Evolutionary conservation across 2,113 vertebrate genomes (phyloP), one percentile per base, ranked within the genome.

Genomic region (Thryonomys swinderianus): DNA sequence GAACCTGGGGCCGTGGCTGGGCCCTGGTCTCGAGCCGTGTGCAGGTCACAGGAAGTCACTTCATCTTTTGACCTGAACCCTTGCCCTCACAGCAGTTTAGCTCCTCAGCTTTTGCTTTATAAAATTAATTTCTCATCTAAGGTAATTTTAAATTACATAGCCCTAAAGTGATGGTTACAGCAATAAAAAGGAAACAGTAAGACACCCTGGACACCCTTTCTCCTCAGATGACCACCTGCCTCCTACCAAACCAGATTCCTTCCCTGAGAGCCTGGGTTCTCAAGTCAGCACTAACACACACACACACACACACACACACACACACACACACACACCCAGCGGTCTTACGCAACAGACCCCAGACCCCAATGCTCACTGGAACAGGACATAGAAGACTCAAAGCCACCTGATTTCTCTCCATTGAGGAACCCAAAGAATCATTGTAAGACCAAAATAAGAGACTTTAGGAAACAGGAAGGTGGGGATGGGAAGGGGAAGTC

Each of bases 81-180:
- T 88, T 80, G 51, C 32, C 79, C 21, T 74, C 12, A 76, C 30
- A 59, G 14, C 4, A 64, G 8, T 30, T 93, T 53, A 55, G n/a
- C 4, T 66, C 3, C 23, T 91, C 48, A 51, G 67, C 42, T 78
- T 45, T 90, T 79, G 8, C 62, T 95, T 92, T 34, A 86, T 42
- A 86, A 93, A 87, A 85, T 61, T 14, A 55, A 57, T 42, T 88
- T 82, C 61, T 57, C 34, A 87, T 71, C 82, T 89, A 84, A 74
- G 25, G 62, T 51, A 42, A 61, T 94, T 86, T 94, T 69, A 30
- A 92, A 37, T 86, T 66, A 51, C 79, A 40, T 62, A 55, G 59
- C 48, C 71, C 86, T 94, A 89, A 79, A 91, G 83, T 67, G 30
- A 87, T 59, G 66, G 83, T 13, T 66, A 62, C 0, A 88, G 59